Base-by-base conservation (phyloP, 2,888 invertebrate genomes). In the Antheraea assamensis region DNA sequence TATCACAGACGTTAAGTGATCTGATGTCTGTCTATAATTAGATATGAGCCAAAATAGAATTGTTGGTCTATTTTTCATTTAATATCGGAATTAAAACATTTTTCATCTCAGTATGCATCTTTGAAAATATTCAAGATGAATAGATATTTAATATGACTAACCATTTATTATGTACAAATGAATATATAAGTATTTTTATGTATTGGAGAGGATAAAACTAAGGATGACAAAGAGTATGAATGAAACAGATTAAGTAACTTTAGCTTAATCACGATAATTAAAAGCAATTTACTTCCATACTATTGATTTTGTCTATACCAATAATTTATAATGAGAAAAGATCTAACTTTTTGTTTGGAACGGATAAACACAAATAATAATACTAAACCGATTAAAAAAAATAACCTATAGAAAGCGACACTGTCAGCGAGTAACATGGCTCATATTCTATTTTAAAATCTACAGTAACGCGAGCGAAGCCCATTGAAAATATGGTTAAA, bases 1-100 rank as follows among this genome's bases (percentile, higher is more conserved):
- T 68, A 68, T 68, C 68, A 68, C 35, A 8, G 35, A 68, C 35
- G 68, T 68, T 68, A 68, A 68, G 35, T 68, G 68, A n/a, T 35
- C 68, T 21, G 35, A 68, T 35, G 10, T 68, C 7, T 35, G 21
- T 35, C 68, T 35, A 64, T 30, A 30, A 64, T 27, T 64, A 30
- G 30, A 64, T 17, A 13, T 27, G 27, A 30, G 24, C 3, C 4
- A 19, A 17, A 64, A 64, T 30, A 30, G 30, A 64, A 30, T 64
- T 27, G 27, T 64, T 30, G 4, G 21, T 30, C 61, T 64, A 30
- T 30, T 64, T 30, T 64, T 64, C 27, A 17, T 64, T 64, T 64
- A 3, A 64, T 30, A 17, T 30, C 27, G 17, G 17, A 64, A 64
- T 64, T 17, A 64, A 64, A 64, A 64, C 27, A 13, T 27, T 30